Evolutionary conservation across 1,140 invertebrate species (phyloP).

Genomic region (Wiebesia pumilae): DNA sequence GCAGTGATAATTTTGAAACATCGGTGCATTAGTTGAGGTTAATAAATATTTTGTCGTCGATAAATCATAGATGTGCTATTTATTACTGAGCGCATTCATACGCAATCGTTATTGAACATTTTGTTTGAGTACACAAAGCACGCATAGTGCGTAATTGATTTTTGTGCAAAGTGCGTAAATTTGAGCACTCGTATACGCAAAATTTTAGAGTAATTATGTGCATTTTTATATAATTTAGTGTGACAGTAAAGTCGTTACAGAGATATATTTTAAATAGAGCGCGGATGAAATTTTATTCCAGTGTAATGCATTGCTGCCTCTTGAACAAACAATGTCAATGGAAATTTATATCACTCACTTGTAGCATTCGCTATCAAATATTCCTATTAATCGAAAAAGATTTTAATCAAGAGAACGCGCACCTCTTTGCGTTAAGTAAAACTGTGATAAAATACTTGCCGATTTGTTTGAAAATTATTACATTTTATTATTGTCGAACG

Average conservation of each 20-base stretch:
- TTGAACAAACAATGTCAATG: neutral
- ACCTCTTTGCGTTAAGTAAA: neutral
- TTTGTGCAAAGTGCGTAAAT: neutral
- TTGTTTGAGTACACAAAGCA: neutral
- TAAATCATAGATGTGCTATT: slow-evolving; percentile 3
- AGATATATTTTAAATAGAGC: neutral
- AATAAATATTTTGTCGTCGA: neutral
- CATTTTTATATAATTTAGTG: neutral
- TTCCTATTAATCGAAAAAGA: neutral
- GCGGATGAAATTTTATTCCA: neutral
- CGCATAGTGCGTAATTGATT: neutral
- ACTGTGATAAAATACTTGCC: neutral
- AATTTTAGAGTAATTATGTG: neutral
- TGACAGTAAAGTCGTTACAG: neutral
- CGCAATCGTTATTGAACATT: neutral
- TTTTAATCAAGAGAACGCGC: neutral
- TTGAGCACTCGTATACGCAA: neutral
- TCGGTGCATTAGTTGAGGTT: neutral
- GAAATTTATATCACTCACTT: neutral
- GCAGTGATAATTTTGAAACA: slow-evolving; percentile 24
- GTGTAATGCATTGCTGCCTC: neutral
- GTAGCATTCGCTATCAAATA: neutral
- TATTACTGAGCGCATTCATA: neutral
- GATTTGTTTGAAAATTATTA: neutral
- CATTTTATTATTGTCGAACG: neutral